Evolutionary conservation across 64 coral and sea anemone genomes (phyloP).

Genomic region (Pocillopora damicornis): DNA sequence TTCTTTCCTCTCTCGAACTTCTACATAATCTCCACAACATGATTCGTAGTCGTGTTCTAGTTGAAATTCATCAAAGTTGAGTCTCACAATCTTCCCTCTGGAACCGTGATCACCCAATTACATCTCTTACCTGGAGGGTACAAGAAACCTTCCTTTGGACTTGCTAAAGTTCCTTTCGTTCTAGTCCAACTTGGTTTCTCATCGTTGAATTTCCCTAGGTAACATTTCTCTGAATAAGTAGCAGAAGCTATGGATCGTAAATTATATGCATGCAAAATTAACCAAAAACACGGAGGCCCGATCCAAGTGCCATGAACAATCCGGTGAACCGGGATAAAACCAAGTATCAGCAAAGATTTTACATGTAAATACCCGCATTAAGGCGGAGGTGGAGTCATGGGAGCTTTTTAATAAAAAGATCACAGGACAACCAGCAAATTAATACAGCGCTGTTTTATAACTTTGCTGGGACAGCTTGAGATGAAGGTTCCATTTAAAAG

Average conservation of each 20-base stretch:
- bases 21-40: neutral
- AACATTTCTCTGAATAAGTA: neutral
- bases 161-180: neutral
- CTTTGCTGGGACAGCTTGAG: too few relatives aligned
- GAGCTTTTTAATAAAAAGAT: too few relatives aligned
- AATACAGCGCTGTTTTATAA: too few relatives aligned
- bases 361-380: too few relatives aligned
- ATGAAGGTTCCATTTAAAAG: too few relatives aligned
- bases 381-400: too few relatives aligned
- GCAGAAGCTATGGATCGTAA: neutral
- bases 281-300: neutral
- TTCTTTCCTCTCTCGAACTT: neutral
- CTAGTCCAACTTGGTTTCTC: neutral
- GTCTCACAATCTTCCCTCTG: slow-evolving; percentile 15
- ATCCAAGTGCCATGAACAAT: neutral
- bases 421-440: too few relatives aligned
- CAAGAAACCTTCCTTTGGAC: neutral
- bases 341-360: too few relatives aligned
- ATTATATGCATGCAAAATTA: neutral
- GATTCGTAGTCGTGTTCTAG: neutral
- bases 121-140: slow-evolving; percentile 48
- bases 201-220: slow-evolving; percentile 12
- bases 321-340: too few relatives aligned
- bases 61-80: slow-evolving; percentile 27
- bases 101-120: slow-evolving; percentile 46